Evolutionary conservation across 2,113 vertebrate genomes (phyloP).

Genomic region (Paradisaea rubra): DNA sequence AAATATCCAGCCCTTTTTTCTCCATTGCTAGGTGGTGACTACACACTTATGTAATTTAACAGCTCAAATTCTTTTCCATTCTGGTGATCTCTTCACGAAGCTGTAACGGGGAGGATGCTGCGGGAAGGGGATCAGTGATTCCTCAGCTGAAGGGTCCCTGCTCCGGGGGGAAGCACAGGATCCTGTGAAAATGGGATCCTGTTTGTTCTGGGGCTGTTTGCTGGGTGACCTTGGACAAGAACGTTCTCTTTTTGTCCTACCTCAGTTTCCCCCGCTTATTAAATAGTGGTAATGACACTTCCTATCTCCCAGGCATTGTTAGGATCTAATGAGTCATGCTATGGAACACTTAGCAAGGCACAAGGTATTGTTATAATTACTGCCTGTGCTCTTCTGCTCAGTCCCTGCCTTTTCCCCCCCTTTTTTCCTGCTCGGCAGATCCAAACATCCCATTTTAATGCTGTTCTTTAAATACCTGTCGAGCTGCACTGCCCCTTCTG

Average conservation of each 20-base stretch:
- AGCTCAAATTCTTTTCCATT: constrained; percentile 61
- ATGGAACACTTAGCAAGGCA: not conserved
- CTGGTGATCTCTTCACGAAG: constrained; percentile 48
- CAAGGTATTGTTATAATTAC: constrained; percentile 1
- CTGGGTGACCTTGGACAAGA: not conserved
- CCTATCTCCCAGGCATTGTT: constrained; percentile 7
- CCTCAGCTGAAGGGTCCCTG: not conserved
- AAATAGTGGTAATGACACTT: not conserved
- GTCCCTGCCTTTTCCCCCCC: not conserved
- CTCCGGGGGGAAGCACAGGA: not conserved
- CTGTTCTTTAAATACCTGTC: not conserved
- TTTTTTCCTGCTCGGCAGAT: not conserved
- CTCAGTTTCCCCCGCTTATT: constrained; percentile 18
- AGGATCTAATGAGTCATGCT: constrained; percentile 14
- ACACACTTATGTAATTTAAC: constrained; percentile 67
- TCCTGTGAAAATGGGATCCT: not conserved
- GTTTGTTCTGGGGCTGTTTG: not conserved
- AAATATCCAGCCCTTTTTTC: constrained; percentile 67
- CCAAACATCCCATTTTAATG: not conserved
- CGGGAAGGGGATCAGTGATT: not conserved
- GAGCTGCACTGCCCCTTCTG: not conserved
- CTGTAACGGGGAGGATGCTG: not conserved
- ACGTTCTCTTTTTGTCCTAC: not conserved
- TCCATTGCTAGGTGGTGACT: constrained; percentile 62
- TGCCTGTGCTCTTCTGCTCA: not conserved